Conservation (phyloP, 1,140 invertebrate genomes). For the Megathymus violae region DNA sequence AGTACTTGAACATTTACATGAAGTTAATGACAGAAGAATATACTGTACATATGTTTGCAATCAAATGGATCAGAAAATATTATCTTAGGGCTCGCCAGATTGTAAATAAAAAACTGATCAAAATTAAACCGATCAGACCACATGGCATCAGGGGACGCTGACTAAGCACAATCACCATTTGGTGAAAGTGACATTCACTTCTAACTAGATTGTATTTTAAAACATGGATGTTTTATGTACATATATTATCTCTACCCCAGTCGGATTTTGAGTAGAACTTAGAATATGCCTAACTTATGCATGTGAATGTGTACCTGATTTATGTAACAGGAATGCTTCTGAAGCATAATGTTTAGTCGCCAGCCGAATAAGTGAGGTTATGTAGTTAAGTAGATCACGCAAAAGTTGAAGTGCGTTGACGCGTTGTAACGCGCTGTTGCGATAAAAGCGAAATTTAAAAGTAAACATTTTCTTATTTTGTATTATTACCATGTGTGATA, state of each 20-base stretch:
- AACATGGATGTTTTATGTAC: slow-evolving; percentile 2
- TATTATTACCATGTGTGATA: slow-evolving; percentile 7
- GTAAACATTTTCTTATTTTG: slow-evolving; percentile 40
- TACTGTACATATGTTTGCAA: too few relatives aligned
- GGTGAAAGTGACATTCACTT: slow-evolving; percentile 57
- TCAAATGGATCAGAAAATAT: too few relatives aligned
- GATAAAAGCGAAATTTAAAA: slow-evolving; percentile 27
- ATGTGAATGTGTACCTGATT: neutral
- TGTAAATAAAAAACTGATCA: slow-evolving; percentile 8
- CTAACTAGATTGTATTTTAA: slow-evolving; percentile 4
- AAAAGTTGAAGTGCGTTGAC: slow-evolving; percentile 39
- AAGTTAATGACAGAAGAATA: too few relatives aligned
- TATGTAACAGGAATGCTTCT: neutral
- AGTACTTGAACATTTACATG: too few relatives aligned
- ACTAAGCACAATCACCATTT: slow-evolving; percentile 25
- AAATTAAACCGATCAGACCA: slow-evolving; percentile 17
- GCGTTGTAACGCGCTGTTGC: slow-evolving; percentile 32
- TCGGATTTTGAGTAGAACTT: neutral
- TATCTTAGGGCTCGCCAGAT: too few relatives aligned
- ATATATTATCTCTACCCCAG: neutral
- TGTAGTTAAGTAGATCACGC: slow-evolving; percentile 17
- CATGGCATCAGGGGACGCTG: slow-evolving; percentile 17
- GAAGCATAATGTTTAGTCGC: neutral
- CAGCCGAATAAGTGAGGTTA: slow-evolving; percentile 28
- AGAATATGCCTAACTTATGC: too few relatives aligned